Evolutionary conservation across 2,113 vertebrate species (phyloP), one percentile per base, ranked within the genome.

Genomic region (Plectropomus leopardus): DNA sequence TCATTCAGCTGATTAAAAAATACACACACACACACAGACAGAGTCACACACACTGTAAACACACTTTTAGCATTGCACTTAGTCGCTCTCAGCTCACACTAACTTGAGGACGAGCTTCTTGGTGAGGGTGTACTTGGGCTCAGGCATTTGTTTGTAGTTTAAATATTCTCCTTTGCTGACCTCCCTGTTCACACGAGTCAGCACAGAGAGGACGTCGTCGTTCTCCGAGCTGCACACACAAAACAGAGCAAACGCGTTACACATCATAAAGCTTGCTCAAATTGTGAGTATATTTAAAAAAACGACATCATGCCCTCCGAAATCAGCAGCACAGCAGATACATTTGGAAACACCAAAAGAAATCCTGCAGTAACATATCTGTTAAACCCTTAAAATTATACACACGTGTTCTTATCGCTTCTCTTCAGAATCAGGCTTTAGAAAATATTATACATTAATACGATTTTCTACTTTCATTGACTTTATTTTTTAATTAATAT

Each of bases 151-250:
- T 47, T 96, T 97, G 42, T 17, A 0, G 0, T 0, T 0, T 21
- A 1, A 1, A 53, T 6, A 89, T 0, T 48, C 30, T 67, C 92
- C 87, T 16, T 66, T 92, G 80, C 97, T 95, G 74, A 98, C 94
- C 23, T 96, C 95, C 16, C 84, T 57, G 93, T 97, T 98, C 72
- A 98, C 97, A 0, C 88, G 89, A 7, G 96, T 96, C 87, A 98
- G 93, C 71, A 97, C 95, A 51, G 86, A 88, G 26, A 95, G 95
- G 16, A 98, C 89, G 51, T 97, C 95, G 0, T 95, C 93, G 0
- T 77, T 87, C 42, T 15, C 19, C 0, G 3, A 0, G 24, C 94
- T 95, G 90, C 68, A 84, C 1, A 84, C 1, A 71, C 8, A 48
- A 75, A 76, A 72, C n/a, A 68, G 4, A 0, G 8, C 0, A 72